A percentile compares a stretch with the other conserved stretches of the same genome.
Conservation (phyloP, 2,113 vertebrate genomes). For the Eulemur macaco region DNA sequence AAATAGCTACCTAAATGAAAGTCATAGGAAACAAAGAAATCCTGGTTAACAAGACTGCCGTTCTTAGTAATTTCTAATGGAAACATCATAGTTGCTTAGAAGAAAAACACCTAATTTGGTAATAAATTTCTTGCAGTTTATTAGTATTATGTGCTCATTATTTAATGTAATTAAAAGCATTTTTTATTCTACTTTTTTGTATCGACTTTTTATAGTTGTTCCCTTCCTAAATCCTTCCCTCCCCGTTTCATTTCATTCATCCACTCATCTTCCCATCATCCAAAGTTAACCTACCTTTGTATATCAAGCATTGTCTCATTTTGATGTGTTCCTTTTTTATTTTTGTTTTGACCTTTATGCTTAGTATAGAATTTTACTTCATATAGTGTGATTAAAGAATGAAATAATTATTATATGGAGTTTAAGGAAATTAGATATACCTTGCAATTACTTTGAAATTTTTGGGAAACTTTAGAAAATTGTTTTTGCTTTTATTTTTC, state of each 20-base stretch:
- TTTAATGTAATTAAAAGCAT: conserved; percentile 33
- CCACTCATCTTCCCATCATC: not conserved
- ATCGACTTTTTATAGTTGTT: conserved; percentile 29
- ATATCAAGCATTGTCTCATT: conserved; percentile 30
- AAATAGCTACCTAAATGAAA: not conserved
- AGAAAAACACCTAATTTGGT: conserved; percentile 46
- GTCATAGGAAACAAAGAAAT: not conserved
- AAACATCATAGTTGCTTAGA: not conserved
- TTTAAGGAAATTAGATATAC: conserved; percentile 33
- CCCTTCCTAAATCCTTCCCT: not conserved
- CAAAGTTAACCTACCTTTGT: not conserved
- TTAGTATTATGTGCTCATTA: conserved; percentile 45
- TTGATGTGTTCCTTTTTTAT: conserved; percentile 42
- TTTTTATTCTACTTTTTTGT: conserved; percentile 35
- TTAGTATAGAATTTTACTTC: conserved; percentile 46
- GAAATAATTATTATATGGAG: conserved; percentile 5
- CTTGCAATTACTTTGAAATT: conserved; percentile 40
- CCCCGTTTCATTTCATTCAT: not conserved
- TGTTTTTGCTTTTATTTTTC: conserved; percentile 51
- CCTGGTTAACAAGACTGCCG: not conserved
- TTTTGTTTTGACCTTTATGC: conserved; percentile 54
- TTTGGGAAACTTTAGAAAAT: conserved; percentile 26
- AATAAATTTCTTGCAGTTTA: conserved; percentile 25
- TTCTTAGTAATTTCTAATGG: conserved; percentile 41
- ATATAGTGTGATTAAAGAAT: conserved; percentile 27